A percentile compares a stretch with the other conserved stretches of the same genome.
Conservation (phyloP, 1,140 invertebrate species). For the Lysiphlebus fabarum region DNA sequence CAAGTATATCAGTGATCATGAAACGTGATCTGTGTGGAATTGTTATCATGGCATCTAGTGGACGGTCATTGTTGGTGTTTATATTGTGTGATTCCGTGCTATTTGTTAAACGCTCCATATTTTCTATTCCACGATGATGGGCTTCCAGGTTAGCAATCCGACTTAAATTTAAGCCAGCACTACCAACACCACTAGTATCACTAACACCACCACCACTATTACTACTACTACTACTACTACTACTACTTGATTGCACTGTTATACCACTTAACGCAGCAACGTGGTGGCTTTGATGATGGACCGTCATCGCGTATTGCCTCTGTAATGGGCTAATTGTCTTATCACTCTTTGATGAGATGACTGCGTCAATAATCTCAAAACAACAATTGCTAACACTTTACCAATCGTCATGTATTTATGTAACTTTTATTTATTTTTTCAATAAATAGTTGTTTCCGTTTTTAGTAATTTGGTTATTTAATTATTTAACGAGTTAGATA, state of each 20-base stretch:
- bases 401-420: too few species aligned
- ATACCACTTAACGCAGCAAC: conserved; percentile 51
- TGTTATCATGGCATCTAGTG: conserved; percentile 46
- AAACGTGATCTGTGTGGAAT: conserved; percentile 68
- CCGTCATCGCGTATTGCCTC: conserved; percentile 49
- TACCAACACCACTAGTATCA: conserved; percentile 16
- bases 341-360: conserved; percentile 39
- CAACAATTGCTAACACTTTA: too few species aligned
- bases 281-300: conserved; percentile 55
- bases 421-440: too few species aligned
- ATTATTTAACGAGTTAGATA: conserved; percentile 48
- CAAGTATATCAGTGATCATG: conserved; percentile 77
- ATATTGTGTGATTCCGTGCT: conserved; percentile 34
- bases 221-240: background rate
- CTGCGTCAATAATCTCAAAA: too few species aligned
- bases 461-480: conserved; percentile 33
- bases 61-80: too few species aligned
- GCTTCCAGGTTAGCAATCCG: conserved; percentile 47
- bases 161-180: conserved; percentile 47
- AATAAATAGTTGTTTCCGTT: background rate
- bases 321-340: conserved; percentile 42
- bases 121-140: conserved; percentile 31
- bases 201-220: too few species aligned
- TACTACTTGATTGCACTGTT: conserved; percentile 31
- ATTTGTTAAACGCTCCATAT: conserved; percentile 40